Evolutionary conservation across 2,888 invertebrate species (phyloP).

Genomic region (Zhengitettix transpicula): DNA sequence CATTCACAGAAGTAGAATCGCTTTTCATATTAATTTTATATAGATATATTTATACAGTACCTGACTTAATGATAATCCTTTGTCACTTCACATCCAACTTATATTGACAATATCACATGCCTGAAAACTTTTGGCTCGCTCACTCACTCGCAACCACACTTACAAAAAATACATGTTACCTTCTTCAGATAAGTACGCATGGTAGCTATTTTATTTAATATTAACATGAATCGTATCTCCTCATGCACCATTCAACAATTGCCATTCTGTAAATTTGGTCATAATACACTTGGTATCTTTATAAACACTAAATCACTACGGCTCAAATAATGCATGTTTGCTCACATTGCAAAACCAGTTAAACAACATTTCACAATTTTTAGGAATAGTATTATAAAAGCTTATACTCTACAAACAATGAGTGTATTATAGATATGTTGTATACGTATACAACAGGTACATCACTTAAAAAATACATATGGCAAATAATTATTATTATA

Average conservation of each 20-base stretch:
- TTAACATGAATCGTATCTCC: not conserved
- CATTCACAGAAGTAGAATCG: not conserved
- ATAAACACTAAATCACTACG: no score
- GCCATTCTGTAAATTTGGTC: not conserved
- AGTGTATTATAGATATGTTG: not conserved
- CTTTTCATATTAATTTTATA: not conserved
- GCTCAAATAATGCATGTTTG: no score
- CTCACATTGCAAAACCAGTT: no score
- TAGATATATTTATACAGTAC: constrained; percentile 4
- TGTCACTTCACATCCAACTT: not conserved
- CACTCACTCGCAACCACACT: not conserved
- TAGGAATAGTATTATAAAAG: no score
- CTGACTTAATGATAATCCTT: constrained; percentile 6
- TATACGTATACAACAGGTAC: not conserved
- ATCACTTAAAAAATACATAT: constrained; percentile 1
- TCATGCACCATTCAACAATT: not conserved
- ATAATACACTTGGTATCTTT: no score
- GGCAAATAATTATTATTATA: constrained; percentile 5
- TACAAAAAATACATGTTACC: not conserved
- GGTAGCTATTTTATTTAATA: not conserved
- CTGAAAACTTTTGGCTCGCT: not conserved
- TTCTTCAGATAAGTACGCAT: not conserved
- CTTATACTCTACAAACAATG: no score
- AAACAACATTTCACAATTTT: no score
- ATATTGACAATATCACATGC: not conserved